Evolutionary conservation across 2,797 vertebrate species (phyloP).

Genomic region (Tokudaia muenninki): DNA sequence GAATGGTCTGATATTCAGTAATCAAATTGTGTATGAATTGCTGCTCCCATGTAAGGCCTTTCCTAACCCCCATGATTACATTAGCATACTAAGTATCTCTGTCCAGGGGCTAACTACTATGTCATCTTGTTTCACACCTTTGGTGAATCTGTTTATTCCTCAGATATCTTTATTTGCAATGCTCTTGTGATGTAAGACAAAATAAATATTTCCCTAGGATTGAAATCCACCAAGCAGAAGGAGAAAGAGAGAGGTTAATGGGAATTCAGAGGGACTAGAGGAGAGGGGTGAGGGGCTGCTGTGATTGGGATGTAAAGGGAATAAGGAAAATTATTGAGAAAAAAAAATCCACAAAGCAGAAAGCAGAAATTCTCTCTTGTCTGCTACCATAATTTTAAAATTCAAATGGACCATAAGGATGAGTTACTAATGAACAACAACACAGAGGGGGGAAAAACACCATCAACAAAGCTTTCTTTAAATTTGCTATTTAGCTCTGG

Average conservation of each 20-base stretch:
- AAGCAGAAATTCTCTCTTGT: not conserved
- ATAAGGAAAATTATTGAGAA: not conserved
- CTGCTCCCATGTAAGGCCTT: no score
- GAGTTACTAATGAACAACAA: not conserved
- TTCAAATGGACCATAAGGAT: not conserved
- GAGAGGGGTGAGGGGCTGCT: not conserved
- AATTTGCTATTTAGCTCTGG: no score
- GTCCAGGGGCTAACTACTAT: no score
- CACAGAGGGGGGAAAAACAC: not conserved
- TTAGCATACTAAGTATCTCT: not conserved
- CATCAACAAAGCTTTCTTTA: not conserved
- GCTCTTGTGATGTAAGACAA: not conserved
- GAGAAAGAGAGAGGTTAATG: not conserved
- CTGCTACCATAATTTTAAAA: not conserved
- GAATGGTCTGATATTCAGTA: not conserved
- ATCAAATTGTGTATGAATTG: not conserved
- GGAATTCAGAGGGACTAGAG: not conserved
- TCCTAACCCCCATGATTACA: not conserved
- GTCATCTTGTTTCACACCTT: not conserved
- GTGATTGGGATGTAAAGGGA: not conserved
- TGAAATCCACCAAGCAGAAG: not conserved
- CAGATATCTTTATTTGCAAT: not conserved
- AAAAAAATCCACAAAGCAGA: not conserved
- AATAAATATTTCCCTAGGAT: rapidly evolving
- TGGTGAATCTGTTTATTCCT: not conserved